A percentile compares a stretch with the other conserved stretches of the same genome.
Conservation (phyloP, 2,797 vertebrate genomes). For the Tolypeutes matacus region DNA sequence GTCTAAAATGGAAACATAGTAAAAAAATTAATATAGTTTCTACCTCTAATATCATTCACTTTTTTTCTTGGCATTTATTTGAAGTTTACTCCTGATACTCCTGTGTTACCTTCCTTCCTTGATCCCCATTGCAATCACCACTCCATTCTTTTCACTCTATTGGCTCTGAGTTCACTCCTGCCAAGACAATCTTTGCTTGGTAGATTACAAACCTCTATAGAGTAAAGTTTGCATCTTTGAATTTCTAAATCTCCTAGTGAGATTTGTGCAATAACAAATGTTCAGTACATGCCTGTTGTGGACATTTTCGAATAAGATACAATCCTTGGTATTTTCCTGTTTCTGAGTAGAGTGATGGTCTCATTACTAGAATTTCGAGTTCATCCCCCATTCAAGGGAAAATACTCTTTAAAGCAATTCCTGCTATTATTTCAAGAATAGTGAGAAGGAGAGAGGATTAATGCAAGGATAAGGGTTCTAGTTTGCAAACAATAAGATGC, state of each 20-base stretch:
- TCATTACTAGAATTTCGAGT: not conserved
- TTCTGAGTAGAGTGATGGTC: not conserved
- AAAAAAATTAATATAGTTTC: too few species aligned
- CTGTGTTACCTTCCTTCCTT: not conserved
- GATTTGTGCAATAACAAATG: not conserved
- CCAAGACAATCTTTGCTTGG: not conserved
- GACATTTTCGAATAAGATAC: not conserved
- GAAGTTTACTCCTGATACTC: not conserved
- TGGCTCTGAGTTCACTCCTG: not conserved
- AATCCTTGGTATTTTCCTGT: not conserved
- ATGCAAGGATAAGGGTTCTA: not conserved
- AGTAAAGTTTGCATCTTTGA: not conserved
- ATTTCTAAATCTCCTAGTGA: not conserved
- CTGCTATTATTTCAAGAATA: not conserved
- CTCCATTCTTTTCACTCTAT: not conserved
- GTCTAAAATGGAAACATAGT: not conserved
- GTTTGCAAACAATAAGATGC: not conserved
- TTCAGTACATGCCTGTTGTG: not conserved
- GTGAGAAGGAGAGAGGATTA: not conserved
- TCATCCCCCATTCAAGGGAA: not conserved
- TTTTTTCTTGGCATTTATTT: too few species aligned
- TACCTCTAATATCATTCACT: too few species aligned
- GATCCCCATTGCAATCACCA: not conserved
- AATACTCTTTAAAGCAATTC: slow-evolving; percentile 10
- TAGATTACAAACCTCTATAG: not conserved